Evolutionary conservation across 1,140 invertebrate species (phyloP).

Genomic region (Caenorhabditis latens): DNA sequence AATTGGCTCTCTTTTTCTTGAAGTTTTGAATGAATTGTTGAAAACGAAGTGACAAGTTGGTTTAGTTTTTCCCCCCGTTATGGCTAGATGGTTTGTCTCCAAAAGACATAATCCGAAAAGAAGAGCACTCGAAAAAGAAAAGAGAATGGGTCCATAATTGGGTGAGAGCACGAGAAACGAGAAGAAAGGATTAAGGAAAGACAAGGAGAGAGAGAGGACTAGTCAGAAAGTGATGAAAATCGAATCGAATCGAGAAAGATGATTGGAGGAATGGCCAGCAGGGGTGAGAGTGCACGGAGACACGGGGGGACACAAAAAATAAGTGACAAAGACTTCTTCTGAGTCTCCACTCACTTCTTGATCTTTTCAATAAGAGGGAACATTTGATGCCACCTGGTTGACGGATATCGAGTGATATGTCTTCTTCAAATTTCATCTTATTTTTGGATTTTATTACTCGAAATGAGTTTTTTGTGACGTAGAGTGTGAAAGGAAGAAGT

Average conservation of each 20-base stretch:
- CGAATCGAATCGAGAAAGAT: slow-evolving; percentile 30
- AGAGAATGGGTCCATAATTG: slow-evolving; percentile 52
- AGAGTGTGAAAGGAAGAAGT: too few species aligned
- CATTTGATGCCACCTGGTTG: slow-evolving; percentile 43
- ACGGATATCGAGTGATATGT: neutral
- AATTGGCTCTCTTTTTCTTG: neutral
- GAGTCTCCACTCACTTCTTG: neutral
- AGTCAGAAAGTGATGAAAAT: slow-evolving; percentile 13
- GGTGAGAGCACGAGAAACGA: slow-evolving; percentile 24
- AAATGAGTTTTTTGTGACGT: neutral
- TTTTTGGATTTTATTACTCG: neutral
- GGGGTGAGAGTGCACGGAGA: slow-evolving; percentile 13
- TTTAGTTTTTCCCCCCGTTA: neutral
- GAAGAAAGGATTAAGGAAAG: neutral
- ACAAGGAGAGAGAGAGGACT: neutral
- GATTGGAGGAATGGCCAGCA: neutral
- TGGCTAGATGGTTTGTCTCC: neutral
- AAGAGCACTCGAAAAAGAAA: slow-evolving; percentile 32
- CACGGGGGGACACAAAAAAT: slow-evolving; percentile 16
- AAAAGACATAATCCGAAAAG: slow-evolving; percentile 20
- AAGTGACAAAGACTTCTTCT: slow-evolving; percentile 12
- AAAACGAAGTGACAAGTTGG: slow-evolving; percentile 25
- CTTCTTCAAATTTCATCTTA: too few species aligned
- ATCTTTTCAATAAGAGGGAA: slow-evolving; percentile 18
- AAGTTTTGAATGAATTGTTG: neutral